phyloP scores from a whole-genome alignment of 2,888 invertebrate genomes.

The Drosophila conformis region DNA sequence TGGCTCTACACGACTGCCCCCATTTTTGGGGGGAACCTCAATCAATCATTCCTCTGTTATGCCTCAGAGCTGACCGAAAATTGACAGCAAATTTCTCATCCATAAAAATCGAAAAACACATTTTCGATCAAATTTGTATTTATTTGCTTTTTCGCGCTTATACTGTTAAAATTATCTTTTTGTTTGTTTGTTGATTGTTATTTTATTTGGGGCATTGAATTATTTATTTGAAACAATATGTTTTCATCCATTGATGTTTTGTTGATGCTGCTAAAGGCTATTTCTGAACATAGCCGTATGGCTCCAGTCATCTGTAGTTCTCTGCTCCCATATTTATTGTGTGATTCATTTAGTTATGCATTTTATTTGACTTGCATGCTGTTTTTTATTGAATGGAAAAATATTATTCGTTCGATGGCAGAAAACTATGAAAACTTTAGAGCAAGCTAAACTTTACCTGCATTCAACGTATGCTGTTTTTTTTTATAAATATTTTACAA shows the following conservation, averaged over 20 bases:
- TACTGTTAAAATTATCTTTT: conserved; percentile 15
- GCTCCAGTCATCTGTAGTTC: conserved; percentile 25
- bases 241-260: conserved; percentile 47
- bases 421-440: conserved; percentile 28
- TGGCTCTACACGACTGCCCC: neutral
- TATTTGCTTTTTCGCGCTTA: conserved; percentile 17
- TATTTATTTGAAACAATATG: conserved; percentile 51
- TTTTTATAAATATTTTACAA: neutral
- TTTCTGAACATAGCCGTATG: conserved; percentile 34
- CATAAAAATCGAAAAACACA: conserved; percentile 49
- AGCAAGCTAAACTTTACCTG: neutral
- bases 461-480: neutral
- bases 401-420: conserved; percentile 20
- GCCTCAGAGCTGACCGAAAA: conserved; percentile 53
- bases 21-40: conserved; percentile 16
- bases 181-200: conserved; percentile 48
- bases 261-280: conserved; percentile 45
- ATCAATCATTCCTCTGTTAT: conserved; percentile 38
- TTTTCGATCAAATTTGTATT: conserved; percentile 33
- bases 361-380: conserved; percentile 43
- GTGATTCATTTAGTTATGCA: conserved; percentile 31
- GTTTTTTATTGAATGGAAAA: conserved; percentile 3
- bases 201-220: conserved; percentile 47
- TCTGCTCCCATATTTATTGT: conserved; percentile 15
- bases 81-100: conserved; percentile 51